Conservation (phyloP, 2,888 invertebrate species). For the Cephalotes varians region DNA sequence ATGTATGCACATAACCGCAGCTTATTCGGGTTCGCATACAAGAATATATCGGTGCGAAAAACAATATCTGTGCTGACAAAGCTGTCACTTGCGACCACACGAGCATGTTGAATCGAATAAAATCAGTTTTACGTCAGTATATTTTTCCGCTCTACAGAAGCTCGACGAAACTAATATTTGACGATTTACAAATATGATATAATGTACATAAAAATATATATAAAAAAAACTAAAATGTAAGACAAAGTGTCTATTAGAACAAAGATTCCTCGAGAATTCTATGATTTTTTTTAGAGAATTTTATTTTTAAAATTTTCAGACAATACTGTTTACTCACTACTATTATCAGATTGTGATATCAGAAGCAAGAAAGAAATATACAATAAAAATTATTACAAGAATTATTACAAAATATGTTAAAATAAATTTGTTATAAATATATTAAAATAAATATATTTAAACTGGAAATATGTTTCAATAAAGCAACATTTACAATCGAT, state of each 20-base stretch:
- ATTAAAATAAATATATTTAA: too few species aligned
- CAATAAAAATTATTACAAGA: too few species aligned
- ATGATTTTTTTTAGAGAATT: background rate
- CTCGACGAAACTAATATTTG: background rate
- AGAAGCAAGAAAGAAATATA: too few species aligned
- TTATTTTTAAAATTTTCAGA: background rate
- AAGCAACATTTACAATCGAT: too few species aligned
- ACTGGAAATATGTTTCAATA: too few species aligned
- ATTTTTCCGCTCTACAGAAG: background rate
- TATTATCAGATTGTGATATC: too few species aligned
- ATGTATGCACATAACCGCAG: background rate
- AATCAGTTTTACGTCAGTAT: background rate
- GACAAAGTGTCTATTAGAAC: background rate
- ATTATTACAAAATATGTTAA: too few species aligned
- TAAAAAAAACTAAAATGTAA: background rate
- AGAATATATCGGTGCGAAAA: background rate
- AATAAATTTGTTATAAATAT: too few species aligned
- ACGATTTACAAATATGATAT: background rate
- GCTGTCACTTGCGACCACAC: slow-evolving; percentile 9
- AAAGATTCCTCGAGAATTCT: background rate
- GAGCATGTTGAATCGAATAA: background rate
- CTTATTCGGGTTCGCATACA: background rate
- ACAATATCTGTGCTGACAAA: slow-evolving; percentile 36
- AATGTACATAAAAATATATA: too few species aligned
- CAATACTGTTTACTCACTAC: too few species aligned